Percentiles rank a stretch among this genome's conserved stretches.
Evolutionary conservation across 1,140 invertebrate species (phyloP).

Genomic region (Meloidogyne exigua): DNA sequence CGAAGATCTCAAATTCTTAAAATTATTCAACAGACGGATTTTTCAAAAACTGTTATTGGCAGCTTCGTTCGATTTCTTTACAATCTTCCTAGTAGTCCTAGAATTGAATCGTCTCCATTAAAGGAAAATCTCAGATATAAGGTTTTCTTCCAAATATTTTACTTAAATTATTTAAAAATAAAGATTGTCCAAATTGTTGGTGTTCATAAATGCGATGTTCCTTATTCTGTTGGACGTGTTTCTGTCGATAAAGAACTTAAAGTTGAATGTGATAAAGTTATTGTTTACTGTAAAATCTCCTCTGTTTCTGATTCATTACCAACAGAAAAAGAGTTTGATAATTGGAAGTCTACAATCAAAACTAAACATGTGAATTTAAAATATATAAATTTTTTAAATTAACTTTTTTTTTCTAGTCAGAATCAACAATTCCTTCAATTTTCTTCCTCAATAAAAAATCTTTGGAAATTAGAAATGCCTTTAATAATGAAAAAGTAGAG

Average conservation of each 20-base stretch:
- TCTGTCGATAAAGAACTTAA: constrained; percentile 4
- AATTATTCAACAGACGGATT: neutral
- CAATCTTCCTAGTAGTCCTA: neutral
- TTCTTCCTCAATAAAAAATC: neutral
- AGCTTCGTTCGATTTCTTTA: neutral
- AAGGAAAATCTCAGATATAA: neutral
- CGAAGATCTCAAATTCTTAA: neutral
- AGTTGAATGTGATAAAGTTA: neutral
- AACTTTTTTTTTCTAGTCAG: neutral
- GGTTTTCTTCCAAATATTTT: neutral
- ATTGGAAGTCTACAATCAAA: neutral
- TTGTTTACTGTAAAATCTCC: neutral
- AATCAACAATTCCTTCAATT: neutral
- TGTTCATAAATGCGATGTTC: neutral
- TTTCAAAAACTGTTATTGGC: neutral
- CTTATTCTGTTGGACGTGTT: neutral
- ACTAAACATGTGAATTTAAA: neutral
- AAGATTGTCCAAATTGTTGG: neutral
- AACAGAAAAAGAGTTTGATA: neutral
- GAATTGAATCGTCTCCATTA: neutral
- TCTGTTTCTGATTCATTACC: neutral
- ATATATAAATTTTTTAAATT: neutral
- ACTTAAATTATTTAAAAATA: neutral
- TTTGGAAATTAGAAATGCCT: neutral
- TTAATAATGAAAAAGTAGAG: neutral